Evolutionary conservation across 2,888 invertebrate genomes (phyloP), one percentile per base, ranked within the genome.

Genomic region (Drosophila monieri): DNA sequence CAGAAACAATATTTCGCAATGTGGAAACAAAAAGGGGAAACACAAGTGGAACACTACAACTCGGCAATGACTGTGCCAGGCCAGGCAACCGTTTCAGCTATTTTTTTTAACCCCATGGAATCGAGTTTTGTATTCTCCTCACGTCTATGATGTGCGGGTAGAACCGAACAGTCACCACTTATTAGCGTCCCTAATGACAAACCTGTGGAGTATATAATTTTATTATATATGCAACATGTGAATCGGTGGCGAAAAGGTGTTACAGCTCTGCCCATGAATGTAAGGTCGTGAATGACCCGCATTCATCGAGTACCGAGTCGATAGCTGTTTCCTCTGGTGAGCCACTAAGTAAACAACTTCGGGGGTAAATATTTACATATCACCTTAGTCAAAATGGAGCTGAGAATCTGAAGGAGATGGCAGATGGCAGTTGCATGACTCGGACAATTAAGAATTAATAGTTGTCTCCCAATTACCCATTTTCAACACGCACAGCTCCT

Each of bases 1-100:
- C 59, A 59, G 59, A 54, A 59, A 62, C 44, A 65, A 60, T 66
- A 70, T 74, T 77, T 77, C 66, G 81, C 79, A 76, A 76, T 74
- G 66, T 55, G 64, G 44, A 61, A 74, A 68, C 70, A 76, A 77
- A 54, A 51, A 9, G 25, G 21, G 49, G n/a, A 23, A 62, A 35
- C 1, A 56, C 43, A 44, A 48, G 35, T 37, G 9, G 12, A 52
- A 52, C 35, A n/a, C n/a, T 14, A 35, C 27, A 44, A 57, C 21
- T 12, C 39, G 39, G 14, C 54, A 54, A 57, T 57, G 54, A 57
- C 53, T 53, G 39, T 52, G 56, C 18, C 44, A 25, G 32, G 46
- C 30, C 35, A 35, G 35, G n/a, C 41, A 18, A 27, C 9, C 0
- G 27, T 27, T 27, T 2, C 27, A 27, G 41, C 15, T 27, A n/a